phyloP scores from a whole-genome alignment of 2,888 invertebrate genomes.

The Fabriciana adippe region DNA sequence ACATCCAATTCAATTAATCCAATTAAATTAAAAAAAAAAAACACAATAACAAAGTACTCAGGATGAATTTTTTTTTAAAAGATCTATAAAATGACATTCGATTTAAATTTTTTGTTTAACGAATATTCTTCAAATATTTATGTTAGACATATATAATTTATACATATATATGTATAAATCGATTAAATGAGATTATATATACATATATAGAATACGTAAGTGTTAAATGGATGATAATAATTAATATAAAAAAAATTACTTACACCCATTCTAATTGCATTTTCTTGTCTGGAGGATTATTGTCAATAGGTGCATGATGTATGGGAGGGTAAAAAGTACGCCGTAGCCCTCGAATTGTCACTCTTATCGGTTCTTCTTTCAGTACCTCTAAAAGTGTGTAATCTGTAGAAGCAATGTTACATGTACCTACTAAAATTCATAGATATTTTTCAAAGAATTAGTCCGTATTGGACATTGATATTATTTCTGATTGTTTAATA shows the following conservation, averaged over 20 bases:
- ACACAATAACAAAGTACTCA: not conserved
- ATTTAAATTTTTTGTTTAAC: too few species aligned
- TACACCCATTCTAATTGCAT: conserved; percentile 96
- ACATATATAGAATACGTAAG: too few species aligned
- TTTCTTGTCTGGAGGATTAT: conserved; percentile 93
- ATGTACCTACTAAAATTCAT: not conserved
- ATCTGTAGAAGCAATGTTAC: conserved; percentile 71
- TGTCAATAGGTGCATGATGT: conserved; percentile 92
- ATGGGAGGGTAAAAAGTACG: conserved; percentile 94
- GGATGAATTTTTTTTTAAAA: too few species aligned
- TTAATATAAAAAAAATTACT: conserved; percentile 40
- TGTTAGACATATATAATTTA: not conserved
- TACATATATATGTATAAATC: not conserved
- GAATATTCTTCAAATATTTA: too few species aligned
- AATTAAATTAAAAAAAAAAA: not conserved
- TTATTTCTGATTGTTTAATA: not conserved
- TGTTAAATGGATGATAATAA: too few species aligned
- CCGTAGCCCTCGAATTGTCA: conserved; percentile 90
- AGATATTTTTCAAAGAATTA: not conserved
- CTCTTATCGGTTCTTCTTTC: conserved; percentile 92
- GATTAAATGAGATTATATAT: too few species aligned
- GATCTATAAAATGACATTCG: too few species aligned
- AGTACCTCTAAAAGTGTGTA: conserved; percentile 92
- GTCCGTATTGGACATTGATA: not conserved
- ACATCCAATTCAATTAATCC: not conserved